Evolutionary conservation across 2,888 invertebrate genomes (phyloP).

Genomic region (Synanthedon andrenaeformis): DNA sequence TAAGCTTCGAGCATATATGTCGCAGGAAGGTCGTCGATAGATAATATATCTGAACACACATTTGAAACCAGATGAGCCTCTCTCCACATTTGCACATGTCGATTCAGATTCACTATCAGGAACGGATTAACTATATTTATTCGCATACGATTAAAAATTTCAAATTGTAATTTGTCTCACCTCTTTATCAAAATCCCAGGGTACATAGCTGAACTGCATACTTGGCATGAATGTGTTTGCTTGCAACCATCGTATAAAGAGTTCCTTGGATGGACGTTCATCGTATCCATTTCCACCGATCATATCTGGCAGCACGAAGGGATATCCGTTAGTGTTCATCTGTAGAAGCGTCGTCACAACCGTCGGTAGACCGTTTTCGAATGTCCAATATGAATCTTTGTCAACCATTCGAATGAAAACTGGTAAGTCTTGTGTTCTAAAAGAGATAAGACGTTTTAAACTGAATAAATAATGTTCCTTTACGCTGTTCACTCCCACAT

Average conservation of each 20-base stretch:
- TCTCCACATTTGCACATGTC: no score
- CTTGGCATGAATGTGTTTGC: conserved; percentile 81
- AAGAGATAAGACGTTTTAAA: conserved; percentile 6
- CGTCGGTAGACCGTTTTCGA: conserved; percentile 76
- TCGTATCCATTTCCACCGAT: conserved; percentile 73
- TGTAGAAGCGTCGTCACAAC: conserved; percentile 79
- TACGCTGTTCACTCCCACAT: no score
- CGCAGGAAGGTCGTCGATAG: no score
- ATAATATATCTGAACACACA: no score
- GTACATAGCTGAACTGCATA: conserved; percentile 82
- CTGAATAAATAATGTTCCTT: neutral
- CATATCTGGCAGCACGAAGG: conserved; percentile 84
- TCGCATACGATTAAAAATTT: no score
- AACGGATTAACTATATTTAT: no score
- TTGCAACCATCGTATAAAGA: conserved; percentile 82
- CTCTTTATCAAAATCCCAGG: conserved; percentile 80
- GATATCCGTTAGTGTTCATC: conserved; percentile 73
- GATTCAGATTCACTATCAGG: no score
- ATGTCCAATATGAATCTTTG: conserved; percentile 77
- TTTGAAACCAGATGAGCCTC: no score
- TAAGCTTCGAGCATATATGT: no score
- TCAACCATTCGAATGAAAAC: conserved; percentile 82
- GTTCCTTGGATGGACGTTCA: conserved; percentile 66
- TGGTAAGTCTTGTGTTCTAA: conserved; percentile 74
- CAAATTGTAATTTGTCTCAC: conserved; percentile 14